Base-by-base conservation (phyloP, 2,797 vertebrate species). In the Mormyrops attenuatus region DNA sequence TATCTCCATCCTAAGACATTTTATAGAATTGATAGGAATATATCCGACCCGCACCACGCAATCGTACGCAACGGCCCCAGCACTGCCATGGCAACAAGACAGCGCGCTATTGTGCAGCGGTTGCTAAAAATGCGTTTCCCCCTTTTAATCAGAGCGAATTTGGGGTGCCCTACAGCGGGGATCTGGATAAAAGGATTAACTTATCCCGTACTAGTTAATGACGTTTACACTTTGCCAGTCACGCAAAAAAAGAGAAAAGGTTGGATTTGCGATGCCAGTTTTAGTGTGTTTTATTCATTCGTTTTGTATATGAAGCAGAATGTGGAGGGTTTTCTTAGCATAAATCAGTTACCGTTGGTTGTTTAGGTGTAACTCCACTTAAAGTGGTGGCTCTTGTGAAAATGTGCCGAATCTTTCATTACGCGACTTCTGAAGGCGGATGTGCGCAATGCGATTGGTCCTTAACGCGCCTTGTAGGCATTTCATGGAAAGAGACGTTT, bases 121-220 rank as follows among this genome's bases (percentile, higher is more conserved):
- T 94, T 95, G 94, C 95, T 96, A 95, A 96, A 96, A 96, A 94
- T 95, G 95, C 94, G 93, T 96, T 95, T 95, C 94, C 89, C 94
- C 94, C 95, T 96, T 96, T 95, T 95, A 96, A 96, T 96, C 95
- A 95, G 95, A 93, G 94, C 95, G 95, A 95, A 94, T 96, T 96
- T 95, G 94, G 95, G 95, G 95, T 95, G 94, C 95, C 96, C 96
- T 96, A 95, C 95, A 96, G 96, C 96, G 95, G 95, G 96, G 95
- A 96, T 95, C 95, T 95, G 93, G 94, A 96, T 96, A 96, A 96
- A 96, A 94, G 96, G 96, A 96, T 96, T 96, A 96, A 95, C 95
- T 95, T 94, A 95, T 95, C 95, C 95, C 96, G 94, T 91, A 95
- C 95, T 96, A 96, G 96, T 96, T 95, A 96, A 96, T 95, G 95